phyloP scores from a whole-genome alignment of 2,888 invertebrate genomes.

The Metellina segmentata region DNA sequence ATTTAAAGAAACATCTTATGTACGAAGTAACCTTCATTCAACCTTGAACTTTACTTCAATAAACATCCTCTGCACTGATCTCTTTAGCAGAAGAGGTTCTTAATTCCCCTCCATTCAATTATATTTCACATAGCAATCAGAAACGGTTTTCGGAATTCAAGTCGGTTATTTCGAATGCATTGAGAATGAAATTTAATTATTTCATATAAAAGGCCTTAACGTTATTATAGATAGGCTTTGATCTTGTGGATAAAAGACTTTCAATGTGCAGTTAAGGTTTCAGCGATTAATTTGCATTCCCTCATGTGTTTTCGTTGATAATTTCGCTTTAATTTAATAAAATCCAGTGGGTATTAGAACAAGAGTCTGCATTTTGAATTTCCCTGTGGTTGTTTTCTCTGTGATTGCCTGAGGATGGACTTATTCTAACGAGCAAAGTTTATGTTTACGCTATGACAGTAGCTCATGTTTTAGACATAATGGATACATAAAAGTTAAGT shows the following conservation, averaged over 20 bases:
- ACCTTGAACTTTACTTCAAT: neutral
- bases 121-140: neutral
- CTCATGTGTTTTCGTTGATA: neutral
- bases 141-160: neutral
- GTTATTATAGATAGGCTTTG: slow-evolving; percentile 13
- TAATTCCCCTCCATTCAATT: slow-evolving; percentile 3
- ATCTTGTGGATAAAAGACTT: neutral
- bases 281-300: slow-evolving; percentile 23
- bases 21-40: too few species aligned
- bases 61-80: neutral
- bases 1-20: too few species aligned
- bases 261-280: neutral
- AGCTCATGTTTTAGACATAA: too few species aligned
- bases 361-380: neutral
- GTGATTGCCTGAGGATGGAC: neutral
- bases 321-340: too few species aligned
- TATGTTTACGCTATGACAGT: too few species aligned
- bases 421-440: neutral
- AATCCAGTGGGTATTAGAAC: too few species aligned
- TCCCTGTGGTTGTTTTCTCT: neutral
- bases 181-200: slow-evolving; percentile 18
- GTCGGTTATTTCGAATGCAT: neutral
- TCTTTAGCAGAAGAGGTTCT: neutral
- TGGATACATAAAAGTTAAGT: too few species aligned
- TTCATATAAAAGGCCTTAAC: slow-evolving; percentile 13